A percentile compares a stretch with the other conserved stretches of the same genome.
These are phyloP conservation scores for Seira ritae DNA, from an alignment of 2,888 invertebrate genomes.

Conservation along the genomic window DNA sequence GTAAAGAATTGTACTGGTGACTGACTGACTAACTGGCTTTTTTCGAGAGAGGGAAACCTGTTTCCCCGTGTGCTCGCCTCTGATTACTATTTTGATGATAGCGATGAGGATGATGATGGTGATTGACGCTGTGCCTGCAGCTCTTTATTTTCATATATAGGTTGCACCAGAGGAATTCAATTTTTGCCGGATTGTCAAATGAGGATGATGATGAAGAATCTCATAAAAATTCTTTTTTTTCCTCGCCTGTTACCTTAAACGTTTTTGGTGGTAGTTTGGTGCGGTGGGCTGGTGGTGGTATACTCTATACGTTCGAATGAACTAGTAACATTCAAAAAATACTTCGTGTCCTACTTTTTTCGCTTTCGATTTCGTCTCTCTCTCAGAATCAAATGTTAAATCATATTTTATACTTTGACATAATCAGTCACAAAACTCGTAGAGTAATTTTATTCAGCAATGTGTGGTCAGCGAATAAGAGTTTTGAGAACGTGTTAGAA, in stretches of 20 bases:
- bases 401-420: conserved; percentile 49
- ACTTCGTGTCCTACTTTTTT: conserved; percentile 41
- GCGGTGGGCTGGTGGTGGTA: not conserved
- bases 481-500: not conserved
- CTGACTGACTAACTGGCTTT: conserved; percentile 41
- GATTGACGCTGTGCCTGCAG: conserved; percentile 58
- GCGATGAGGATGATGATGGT: conserved; percentile 35
- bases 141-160: conserved; percentile 37
- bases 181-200: conserved; percentile 58
- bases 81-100: conserved; percentile 10
- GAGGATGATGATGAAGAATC: conserved; percentile 32
- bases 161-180: conserved; percentile 37
- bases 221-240: conserved; percentile 49
- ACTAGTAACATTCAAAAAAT: conserved; percentile 57
- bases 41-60: conserved; percentile 54
- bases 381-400: conserved; percentile 37
- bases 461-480: conserved; percentile 6
- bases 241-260: conserved; percentile 11
- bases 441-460: not conserved
- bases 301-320: conserved; percentile 17
- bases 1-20: conserved; percentile 48
- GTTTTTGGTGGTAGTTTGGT: not conserved
- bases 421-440: conserved; percentile 22
- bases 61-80: conserved; percentile 40
- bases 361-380: conserved; percentile 29